Conservation (phyloP, 2,888 invertebrate species). For the Drosophila picticornis region DNA sequence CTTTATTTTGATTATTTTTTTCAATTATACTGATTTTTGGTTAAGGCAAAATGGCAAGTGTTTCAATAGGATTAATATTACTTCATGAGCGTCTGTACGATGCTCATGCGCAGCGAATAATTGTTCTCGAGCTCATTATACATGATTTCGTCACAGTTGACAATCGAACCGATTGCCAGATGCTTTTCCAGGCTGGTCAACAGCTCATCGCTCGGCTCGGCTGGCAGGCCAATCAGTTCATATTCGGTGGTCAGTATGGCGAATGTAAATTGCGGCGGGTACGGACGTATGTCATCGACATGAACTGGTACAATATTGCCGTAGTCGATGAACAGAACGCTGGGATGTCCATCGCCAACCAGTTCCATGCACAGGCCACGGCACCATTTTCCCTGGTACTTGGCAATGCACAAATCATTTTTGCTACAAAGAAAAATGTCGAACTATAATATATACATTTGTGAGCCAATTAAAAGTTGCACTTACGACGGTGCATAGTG, state of each 20-base stretch:
- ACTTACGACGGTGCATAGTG: constrained; percentile 80
- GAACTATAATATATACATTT: neutral
- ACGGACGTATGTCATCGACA: constrained; percentile 79
- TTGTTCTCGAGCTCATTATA: constrained; percentile 31
- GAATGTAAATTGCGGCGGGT: constrained; percentile 81
- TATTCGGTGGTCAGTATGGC: constrained; percentile 80
- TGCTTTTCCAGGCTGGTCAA: constrained; percentile 33
- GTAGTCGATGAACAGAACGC: constrained; percentile 83
- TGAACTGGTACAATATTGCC: constrained; percentile 77
- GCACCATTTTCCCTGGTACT: constrained; percentile 82
- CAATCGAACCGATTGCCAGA: constrained; percentile 31
- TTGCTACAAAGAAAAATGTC: constrained; percentile 50
- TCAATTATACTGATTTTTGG: constrained; percentile 1
- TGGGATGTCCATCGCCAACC: constrained; percentile 83
- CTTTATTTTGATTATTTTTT: neutral
- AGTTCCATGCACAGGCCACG: constrained; percentile 82
- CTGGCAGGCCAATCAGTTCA: constrained; percentile 68
- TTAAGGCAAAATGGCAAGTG: neutral
- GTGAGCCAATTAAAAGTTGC: neutral
- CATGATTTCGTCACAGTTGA: constrained; percentile 54
- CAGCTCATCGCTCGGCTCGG: constrained; percentile 15
- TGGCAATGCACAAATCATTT: constrained; percentile 81
- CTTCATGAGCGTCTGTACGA: constrained; percentile 13
- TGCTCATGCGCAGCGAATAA: constrained; percentile 47
- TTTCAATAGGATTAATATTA: neutral